Conservation (phyloP, 2,888 invertebrate species). For the Cheilosia pagana region DNA sequence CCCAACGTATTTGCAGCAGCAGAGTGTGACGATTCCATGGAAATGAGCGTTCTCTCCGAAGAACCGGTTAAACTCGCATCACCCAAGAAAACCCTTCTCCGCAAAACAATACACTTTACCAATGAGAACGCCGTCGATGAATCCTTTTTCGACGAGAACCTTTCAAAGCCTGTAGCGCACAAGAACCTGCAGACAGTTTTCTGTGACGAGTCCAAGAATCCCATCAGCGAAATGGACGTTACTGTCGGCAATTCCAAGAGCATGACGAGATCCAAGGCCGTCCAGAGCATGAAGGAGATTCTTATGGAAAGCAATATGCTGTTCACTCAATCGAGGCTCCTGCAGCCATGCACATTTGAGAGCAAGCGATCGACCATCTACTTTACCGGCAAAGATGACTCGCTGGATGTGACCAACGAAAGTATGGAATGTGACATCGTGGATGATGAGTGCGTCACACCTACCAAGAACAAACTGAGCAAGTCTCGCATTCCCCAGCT, state of each 20-base stretch:
- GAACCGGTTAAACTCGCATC: background rate
- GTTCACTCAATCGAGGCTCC: conserved; percentile 32
- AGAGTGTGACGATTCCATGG: conserved; percentile 22
- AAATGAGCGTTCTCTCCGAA: background rate
- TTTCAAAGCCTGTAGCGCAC: background rate
- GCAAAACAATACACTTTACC: conserved; percentile 45
- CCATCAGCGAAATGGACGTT: conserved; percentile 17
- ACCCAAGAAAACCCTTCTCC: background rate
- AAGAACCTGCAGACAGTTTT: conserved; percentile 23
- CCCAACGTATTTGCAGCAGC: background rate
- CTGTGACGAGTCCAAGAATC: conserved; percentile 15
- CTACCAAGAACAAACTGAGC: conserved; percentile 31
- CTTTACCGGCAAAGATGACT: conserved; percentile 19
- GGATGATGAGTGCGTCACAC: conserved; percentile 22
- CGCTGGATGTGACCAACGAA: conserved; percentile 41
- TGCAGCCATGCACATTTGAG: conserved; percentile 11
- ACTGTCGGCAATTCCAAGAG: background rate
- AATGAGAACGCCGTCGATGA: conserved; percentile 54
- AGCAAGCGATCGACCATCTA: conserved; percentile 17
- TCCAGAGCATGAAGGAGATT: conserved; percentile 45
- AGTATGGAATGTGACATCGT: background rate
- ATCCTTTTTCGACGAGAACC: conserved; percentile 46
- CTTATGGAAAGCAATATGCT: conserved; percentile 45
- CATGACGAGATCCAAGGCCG: background rate
- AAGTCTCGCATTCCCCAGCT: conserved; percentile 63